Percentiles rank a stretch among this genome's conserved stretches.
These are phyloP conservation scores for Drosophila demipolita DNA, from an alignment of 2,888 invertebrate species.

Conservation along the genomic window DNA sequence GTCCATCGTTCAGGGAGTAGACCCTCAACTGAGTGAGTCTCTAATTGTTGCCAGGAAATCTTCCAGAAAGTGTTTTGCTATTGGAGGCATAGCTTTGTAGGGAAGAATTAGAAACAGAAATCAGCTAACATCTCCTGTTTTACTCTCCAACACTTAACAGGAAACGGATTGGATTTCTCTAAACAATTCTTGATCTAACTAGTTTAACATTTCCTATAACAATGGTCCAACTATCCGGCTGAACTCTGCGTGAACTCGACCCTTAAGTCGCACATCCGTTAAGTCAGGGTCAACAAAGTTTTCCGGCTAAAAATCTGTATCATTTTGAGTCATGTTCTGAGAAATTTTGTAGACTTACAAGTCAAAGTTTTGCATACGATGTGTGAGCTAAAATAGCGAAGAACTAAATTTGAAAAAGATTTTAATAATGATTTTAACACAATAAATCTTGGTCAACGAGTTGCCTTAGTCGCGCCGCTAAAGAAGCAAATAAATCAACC, in stretches of 20 bases:
- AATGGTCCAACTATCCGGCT: accelerated
- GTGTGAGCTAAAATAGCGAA: background rate
- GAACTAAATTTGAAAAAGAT: background rate
- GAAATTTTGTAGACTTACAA: background rate
- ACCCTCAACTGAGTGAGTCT: background rate
- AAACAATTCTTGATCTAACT: background rate
- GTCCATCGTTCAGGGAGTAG: no score
- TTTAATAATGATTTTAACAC: background rate
- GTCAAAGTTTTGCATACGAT: background rate
- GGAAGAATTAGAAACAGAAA: background rate
- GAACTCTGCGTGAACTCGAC: background rate
- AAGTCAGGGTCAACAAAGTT: background rate
- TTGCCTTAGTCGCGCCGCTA: background rate
- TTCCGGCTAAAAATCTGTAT: background rate
- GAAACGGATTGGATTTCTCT: background rate
- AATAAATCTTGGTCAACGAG: background rate
- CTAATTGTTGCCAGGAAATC: background rate
- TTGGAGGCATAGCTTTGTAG: background rate
- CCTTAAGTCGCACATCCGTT: background rate
- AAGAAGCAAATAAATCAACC: background rate
- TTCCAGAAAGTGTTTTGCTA: background rate
- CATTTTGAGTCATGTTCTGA: background rate
- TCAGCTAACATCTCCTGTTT: background rate
- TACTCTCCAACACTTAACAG: background rate
- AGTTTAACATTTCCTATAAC: background rate